Base-by-base conservation (phyloP, 1,140 invertebrate species). In the Berghia stephanieae region DNA sequence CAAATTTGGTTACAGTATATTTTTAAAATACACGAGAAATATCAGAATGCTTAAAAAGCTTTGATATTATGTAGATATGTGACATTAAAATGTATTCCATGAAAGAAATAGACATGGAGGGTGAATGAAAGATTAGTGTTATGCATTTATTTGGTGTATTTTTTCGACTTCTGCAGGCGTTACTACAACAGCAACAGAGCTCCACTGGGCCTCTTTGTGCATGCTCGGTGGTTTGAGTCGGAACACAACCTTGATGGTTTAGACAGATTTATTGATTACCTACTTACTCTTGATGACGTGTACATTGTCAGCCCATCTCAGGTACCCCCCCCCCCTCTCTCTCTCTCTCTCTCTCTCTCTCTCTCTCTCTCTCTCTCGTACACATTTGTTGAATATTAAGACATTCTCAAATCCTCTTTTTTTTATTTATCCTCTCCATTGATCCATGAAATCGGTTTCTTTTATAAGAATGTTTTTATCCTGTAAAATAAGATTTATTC, bases 221-320 rank as follows among this genome's bases (percentile, higher is more conserved):
- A 86, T 63, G 84, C 84, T 0, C 79, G 82, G 3, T 86, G 85
- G 85, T 86, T 86, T 76, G 77, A 83, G 66, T 81, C 79, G 4
- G 81, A 83, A 27, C 83, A 83, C 43, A 83, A 83, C 55, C 79
- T 84, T 4, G 82, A 82, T n/a, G 85, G 83, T 43, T 96, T 98
- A 92, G 91, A 96, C 10, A 96, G 95, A 87, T 98, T 96, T 95
- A 94, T 98, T 81, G 96, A 98, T 86, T 96, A 98, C 90, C 93
- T 96, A 63, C 90, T 97, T 42, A 94, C 93, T 75, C 93, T 96
- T 90, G 95, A 96, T 77, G 96, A 98, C 86, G 96, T 97, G 5
- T 98, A 97, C 90, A 98, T 98, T 86, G 95, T 97, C 0, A 98
- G 96, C n/a, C 97, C 97, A 94, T 85, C 87, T 52, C 90, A 94